Base-by-base conservation (phyloP, 2,888 invertebrate species). In the Drosophila peninsularis region DNA sequence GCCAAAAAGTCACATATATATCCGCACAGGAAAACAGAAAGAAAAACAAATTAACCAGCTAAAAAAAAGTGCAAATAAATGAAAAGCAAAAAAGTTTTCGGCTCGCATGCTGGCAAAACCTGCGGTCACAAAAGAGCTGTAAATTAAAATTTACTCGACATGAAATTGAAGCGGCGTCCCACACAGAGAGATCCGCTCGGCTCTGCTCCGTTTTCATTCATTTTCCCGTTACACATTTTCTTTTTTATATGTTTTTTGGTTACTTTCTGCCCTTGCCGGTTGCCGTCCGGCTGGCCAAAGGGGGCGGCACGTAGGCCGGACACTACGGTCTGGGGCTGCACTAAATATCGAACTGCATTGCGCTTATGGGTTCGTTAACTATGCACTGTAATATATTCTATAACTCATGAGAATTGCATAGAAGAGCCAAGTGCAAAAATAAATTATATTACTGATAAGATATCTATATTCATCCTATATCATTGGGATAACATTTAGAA, bases 81-180 rank as follows among this genome's bases (percentile, higher is more conserved):
- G 36, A 39, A 60, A 53, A 39, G 45, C 37, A 44, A 9, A 44
- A 50, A 62, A 69, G 54, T 75, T 80, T 79, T 80, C 71, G 75
- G 69, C 78, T 75, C 68, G 65, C 78, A 78, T 86, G 79, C 56
- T 71, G 74, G 80, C 69, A 70, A 67, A 80, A 72, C 77, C 80
- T 80, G 83, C 71, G 83, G 82, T 80, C 88, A 85, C 85, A 82
- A 77, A 87, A 86, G 85, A 77, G 88, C 80, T 85, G 85, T 87
- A 87, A 86, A 86, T 87, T 86, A 79, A 85, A 86, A 85, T 86
- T 85, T 82, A 80, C 80, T 79, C 80, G 73, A 82, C 86, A 86
- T 80, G 79, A 80, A 83, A 83, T 81, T 86, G 81, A 83, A 81
- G 79, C 78, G 57, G 53, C 34, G 52, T 54, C 56, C 36, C 27